Conservation (phyloP, 1,140 invertebrate species). For the Marisa cornuarietis region DNA sequence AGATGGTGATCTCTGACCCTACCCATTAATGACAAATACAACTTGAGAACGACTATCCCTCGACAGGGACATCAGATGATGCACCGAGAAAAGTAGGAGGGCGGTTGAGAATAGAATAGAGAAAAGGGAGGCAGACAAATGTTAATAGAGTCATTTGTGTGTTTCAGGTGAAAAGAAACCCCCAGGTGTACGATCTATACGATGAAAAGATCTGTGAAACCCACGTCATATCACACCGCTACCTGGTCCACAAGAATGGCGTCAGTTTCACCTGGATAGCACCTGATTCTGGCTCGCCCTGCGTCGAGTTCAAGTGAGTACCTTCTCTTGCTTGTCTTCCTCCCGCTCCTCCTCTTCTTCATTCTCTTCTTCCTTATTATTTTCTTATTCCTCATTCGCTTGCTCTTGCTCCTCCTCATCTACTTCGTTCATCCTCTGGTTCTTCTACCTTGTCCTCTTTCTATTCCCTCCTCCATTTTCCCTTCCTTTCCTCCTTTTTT, state of each 20-base stretch:
- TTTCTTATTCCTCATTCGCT: too few relatives aligned
- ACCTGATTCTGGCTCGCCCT: constrained; percentile 46
- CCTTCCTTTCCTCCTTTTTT: neutral
- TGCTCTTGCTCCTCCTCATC: neutral
- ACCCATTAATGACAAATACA: too few relatives aligned
- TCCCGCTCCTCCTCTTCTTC: neutral
- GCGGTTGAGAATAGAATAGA: too few relatives aligned
- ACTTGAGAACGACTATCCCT: too few relatives aligned
- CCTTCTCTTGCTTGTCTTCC: neutral
- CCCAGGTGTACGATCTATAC: constrained; percentile 30
- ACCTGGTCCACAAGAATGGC: constrained; percentile 48
- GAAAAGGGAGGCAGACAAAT: too few relatives aligned
- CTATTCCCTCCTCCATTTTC: neutral
- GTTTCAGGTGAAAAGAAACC: constrained; percentile 28
- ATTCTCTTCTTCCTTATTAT: neutral
- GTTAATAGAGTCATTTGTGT: neutral
- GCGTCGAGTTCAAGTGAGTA: constrained; percentile 60
- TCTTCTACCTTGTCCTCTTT: neutral
- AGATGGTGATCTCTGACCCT: too few relatives aligned
- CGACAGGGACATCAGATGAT: too few relatives aligned
- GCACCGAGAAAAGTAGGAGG: too few relatives aligned
- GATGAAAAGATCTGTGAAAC: constrained; percentile 44
- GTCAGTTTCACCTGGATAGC: constrained; percentile 56
- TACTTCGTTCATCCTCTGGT: neutral
- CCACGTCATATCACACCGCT: constrained; percentile 50